These are phyloP conservation scores for Charadrius vociferus DNA, from an alignment of 2,113 vertebrate species.

Conservation along the genomic window DNA sequence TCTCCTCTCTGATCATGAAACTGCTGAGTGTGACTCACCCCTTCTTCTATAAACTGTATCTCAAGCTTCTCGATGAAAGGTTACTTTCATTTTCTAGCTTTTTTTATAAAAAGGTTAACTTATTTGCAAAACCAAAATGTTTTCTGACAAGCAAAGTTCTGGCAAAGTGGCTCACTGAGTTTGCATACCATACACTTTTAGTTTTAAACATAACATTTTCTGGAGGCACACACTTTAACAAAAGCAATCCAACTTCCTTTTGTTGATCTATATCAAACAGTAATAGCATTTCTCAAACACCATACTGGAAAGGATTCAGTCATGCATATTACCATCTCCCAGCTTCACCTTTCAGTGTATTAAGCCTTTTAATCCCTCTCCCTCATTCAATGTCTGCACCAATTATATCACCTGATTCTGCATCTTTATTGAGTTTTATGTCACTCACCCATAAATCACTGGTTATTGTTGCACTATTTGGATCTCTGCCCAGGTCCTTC, in stretches of 20 bases:
- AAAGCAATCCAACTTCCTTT: neutral
- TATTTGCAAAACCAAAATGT: neutral
- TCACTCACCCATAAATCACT: neutral
- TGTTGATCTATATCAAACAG: neutral
- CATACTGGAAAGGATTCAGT: neutral
- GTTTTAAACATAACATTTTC: neutral
- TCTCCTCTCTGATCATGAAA: neutral
- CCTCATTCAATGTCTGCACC: neutral
- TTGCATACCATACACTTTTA: neutral
- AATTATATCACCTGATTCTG: neutral
- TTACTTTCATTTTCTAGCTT: neutral
- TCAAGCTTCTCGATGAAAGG: neutral
- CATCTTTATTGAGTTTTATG: neutral
- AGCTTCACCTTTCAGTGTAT: neutral
- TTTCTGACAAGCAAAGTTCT: neutral
- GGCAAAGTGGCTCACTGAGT: neutral
- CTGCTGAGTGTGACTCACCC: neutral
- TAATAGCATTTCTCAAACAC: neutral
- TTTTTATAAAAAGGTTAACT: neutral
- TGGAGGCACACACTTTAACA: neutral
- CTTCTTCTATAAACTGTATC: neutral
- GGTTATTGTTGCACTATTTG: neutral
- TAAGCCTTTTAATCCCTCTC: neutral
- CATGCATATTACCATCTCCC: neutral
- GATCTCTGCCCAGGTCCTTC: neutral